Base-by-base conservation (phyloP, 2,113 vertebrate genomes). In the Crotalus helleri region DNA sequence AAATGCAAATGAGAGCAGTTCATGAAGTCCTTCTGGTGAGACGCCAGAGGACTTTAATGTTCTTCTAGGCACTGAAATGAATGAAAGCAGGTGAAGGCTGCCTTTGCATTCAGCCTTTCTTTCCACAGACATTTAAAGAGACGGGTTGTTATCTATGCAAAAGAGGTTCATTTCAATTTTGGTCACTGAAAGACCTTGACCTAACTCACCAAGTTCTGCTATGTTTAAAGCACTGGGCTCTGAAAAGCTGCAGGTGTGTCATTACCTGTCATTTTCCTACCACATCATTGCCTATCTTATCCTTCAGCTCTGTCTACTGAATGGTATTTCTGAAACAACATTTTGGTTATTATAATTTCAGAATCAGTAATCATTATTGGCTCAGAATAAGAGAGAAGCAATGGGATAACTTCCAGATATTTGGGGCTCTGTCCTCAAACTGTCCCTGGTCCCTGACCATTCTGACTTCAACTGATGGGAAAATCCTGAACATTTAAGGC, bases 1-100 rank as follows among this genome's bases (percentile, higher is more conserved):
- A 81, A 54, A 59, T 93, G 58, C 46, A 58, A 94, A 59, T 95
- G 92, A 94, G 95, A 94, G 89, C 1, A 94, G 15, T 69, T 90
- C 92, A 88, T 54, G 19, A 24, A 89, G 5, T 49, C 24, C 6
- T 29, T 46, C 6, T 85, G 92, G 93, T 93, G 5, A 9, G 90
- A 69, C 0, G 44, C 24, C 26, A 11, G 89, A 61, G 81, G 49
- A 85, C 29, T 87, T 12, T 91, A 92, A 74, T 0, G 0, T 93
- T 53, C 58, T 89, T 64, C 87, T 46, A 2, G 1, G 26, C 21
- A 6, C 46, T 51, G 49, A 54, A 39, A 8, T 92, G 44, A 86
- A 86, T 51, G 64, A 21, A 0, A 92, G 89, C 26, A 92, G 24
- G 89, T 46, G 89, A 3, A 5, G 7, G 74, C 33, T 87, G 21